Evolutionary conservation across 92 coral and sea anemone genomes (phyloP).

Genomic region (Bergia sp.): DNA sequence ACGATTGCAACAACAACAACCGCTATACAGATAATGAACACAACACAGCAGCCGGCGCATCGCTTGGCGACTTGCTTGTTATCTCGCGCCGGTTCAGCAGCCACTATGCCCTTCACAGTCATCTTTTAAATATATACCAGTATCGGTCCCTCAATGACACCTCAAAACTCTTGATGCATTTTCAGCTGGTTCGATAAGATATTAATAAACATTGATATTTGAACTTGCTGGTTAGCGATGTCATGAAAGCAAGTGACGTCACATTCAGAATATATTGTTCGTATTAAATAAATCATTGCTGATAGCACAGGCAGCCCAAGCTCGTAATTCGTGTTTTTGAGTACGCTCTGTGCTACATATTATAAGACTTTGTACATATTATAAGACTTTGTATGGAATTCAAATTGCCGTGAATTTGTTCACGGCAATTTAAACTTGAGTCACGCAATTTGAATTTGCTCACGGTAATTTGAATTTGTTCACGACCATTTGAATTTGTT

Average conservation of each 20-base stretch:
- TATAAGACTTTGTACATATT: no score
- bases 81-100: conserved; percentile 20
- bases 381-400: no score
- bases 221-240: not conserved
- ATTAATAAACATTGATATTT: not conserved
- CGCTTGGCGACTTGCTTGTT: conserved; percentile 34
- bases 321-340: no score
- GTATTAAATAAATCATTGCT: no score
- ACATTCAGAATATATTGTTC: not conserved
- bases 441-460: no score
- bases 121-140: not conserved
- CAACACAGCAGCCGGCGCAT: conserved; percentile 59
- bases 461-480: no score
- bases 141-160: not conserved
- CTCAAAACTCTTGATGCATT: not conserved
- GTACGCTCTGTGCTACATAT: no score
- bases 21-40: conserved; percentile 60
- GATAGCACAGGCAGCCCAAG: no score
- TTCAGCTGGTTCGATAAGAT: not conserved
- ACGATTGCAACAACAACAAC: conserved; percentile 56
- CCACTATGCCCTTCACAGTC: conserved; percentile 19
- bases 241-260: conserved; percentile 24
- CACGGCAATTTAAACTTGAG: no score
- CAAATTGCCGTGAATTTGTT: no score
- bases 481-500: no score